phyloP scores from a whole-genome alignment of 2,797 vertebrate genomes.

The Hippopotamyrus pictus region DNA sequence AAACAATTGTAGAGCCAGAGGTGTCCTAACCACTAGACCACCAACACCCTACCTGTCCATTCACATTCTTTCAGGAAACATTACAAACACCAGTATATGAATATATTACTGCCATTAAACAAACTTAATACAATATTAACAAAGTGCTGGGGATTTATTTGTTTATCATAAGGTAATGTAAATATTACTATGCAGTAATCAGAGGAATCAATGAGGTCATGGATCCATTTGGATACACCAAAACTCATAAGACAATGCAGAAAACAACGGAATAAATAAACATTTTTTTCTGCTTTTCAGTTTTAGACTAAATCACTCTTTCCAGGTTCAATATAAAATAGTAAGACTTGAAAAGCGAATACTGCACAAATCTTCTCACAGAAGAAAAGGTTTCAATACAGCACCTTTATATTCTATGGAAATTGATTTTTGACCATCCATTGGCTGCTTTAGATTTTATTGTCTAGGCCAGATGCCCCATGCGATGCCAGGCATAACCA shows the following conservation, averaged over 20 bases:
- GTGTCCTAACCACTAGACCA: too few relatives aligned
- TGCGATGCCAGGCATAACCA: slow-evolving; percentile 74
- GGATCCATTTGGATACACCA: not conserved
- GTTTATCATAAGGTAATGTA: not conserved
- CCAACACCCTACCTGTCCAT: too few relatives aligned
- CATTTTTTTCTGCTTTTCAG: not conserved
- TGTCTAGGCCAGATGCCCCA: slow-evolving; percentile 78
- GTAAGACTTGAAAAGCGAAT: not conserved
- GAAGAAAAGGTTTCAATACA: not conserved
- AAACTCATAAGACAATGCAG: not conserved
- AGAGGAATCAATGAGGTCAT: not conserved
- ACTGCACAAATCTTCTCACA: not conserved
- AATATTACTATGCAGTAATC: not conserved
- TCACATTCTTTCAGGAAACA: not conserved
- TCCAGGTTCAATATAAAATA: not conserved
- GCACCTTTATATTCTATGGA: not conserved
- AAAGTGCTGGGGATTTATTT: not conserved
- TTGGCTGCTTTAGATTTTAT: slow-evolving; percentile 30
- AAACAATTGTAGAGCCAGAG: too few relatives aligned
- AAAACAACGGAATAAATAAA: not conserved
- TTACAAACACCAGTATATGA: not conserved
- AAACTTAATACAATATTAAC: not conserved
- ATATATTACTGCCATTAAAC: not conserved
- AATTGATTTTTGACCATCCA: not conserved
- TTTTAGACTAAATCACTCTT: not conserved